Percentiles rank a stretch among this genome's conserved stretches.
These are phyloP conservation scores for Dolomedes plantarius DNA, from an alignment of 2,888 invertebrate species.

Conservation along the genomic window DNA sequence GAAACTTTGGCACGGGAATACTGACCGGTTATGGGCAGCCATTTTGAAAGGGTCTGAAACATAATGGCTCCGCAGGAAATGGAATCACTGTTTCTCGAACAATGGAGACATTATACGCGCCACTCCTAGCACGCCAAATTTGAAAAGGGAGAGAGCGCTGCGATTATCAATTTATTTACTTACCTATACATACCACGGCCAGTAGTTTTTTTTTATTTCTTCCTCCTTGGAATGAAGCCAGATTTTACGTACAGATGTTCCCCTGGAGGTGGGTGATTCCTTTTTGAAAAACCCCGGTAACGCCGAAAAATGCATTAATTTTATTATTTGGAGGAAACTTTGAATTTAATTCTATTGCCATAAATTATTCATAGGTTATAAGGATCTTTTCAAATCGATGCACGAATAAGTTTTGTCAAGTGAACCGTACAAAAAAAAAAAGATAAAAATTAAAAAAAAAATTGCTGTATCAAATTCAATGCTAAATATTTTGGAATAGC, in stretches of 20 bases:
- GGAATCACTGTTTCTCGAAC: slow-evolving; percentile 60
- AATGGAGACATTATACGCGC: slow-evolving; percentile 49
- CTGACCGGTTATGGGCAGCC: slow-evolving; percentile 68
- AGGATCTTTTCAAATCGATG: neutral
- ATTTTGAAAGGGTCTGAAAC: slow-evolving; percentile 44
- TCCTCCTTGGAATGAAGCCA: slow-evolving; percentile 38
- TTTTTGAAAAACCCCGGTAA: neutral
- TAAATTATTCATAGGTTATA: neutral
- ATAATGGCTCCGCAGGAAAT: slow-evolving; percentile 62
- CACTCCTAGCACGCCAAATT: slow-evolving; percentile 51
- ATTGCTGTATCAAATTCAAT: too few relatives aligned
- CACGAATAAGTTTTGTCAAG: neutral
- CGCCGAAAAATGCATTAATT: neutral
- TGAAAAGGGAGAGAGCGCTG: slow-evolving; percentile 18
- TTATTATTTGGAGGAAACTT: slow-evolving; percentile 14
- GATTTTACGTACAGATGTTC: slow-evolving; percentile 3
- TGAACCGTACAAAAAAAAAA: too few relatives aligned
- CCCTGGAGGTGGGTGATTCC: neutral
- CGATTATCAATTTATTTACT: slow-evolving; percentile 45
- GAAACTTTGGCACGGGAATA: slow-evolving; percentile 1
- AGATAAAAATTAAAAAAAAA: too few relatives aligned
- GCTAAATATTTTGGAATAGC: too few relatives aligned
- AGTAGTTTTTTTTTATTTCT: neutral
- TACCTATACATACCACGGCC: slow-evolving; percentile 19
- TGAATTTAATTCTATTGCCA: slow-evolving; percentile 5